phyloP scores from a whole-genome alignment of 1,140 invertebrate genomes.

The Tetraneura akinire region DNA sequence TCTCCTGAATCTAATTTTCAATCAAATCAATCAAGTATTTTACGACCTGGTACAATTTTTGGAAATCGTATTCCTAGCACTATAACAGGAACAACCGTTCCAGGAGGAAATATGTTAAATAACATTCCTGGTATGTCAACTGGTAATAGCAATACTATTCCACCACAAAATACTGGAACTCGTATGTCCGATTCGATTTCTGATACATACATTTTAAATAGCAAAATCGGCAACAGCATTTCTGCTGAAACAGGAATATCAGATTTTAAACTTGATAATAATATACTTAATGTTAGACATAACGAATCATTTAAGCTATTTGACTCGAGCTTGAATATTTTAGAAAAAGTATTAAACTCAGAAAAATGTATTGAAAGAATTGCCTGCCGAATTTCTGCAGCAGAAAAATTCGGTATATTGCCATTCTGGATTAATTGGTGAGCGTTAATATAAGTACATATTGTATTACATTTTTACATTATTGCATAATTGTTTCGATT shows the following conservation, averaged over 20 bases:
- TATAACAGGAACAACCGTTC: neutral
- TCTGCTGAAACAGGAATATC: neutral
- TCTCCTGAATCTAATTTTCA: neutral
- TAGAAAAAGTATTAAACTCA: slow-evolving; percentile 34
- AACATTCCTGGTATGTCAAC: neutral
- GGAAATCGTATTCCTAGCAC: neutral
- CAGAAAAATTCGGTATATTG: slow-evolving; percentile 19
- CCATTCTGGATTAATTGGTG: slow-evolving; percentile 48
- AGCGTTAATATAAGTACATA: neutral
- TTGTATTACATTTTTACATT: too few species aligned
- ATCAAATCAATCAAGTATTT: neutral
- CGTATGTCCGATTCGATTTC: neutral
- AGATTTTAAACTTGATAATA: neutral
- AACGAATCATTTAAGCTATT: neutral
- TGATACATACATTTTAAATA: neutral
- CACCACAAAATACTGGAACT: neutral
- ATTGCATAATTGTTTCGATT: too few species aligned
- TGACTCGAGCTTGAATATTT: neutral
- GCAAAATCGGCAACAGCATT: too few species aligned
- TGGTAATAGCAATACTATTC: neutral
- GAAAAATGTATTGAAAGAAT: slow-evolving; percentile 51
- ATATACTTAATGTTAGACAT: neutral
- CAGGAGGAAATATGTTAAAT: neutral
- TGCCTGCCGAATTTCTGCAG: slow-evolving; percentile 46
- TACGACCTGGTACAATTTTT: neutral